Percentiles rank a stretch among this genome's conserved stretches.
phyloP scores from a whole-genome alignment of 2,888 invertebrate species.

The Acanthoscelides obtectus region DNA sequence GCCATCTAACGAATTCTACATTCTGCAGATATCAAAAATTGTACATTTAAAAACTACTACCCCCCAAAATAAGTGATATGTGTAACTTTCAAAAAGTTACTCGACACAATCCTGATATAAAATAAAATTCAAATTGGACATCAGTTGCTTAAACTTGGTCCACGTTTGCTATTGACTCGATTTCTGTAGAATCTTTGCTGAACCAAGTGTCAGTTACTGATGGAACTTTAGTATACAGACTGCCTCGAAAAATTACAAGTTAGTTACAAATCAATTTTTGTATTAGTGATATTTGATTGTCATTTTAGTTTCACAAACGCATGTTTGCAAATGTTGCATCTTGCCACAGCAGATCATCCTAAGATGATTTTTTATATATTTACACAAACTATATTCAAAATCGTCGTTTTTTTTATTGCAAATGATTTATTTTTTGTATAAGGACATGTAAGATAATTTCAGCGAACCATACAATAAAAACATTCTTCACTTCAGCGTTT shows the following conservation, averaged over 20 bases:
- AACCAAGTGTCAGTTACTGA: neutral
- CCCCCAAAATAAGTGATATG: slow-evolving; percentile 32
- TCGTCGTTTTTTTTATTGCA: too few relatives aligned
- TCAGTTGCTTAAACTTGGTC: neutral
- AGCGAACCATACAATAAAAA: too few relatives aligned
- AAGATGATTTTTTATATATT: too few relatives aligned
- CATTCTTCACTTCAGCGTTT: too few relatives aligned
- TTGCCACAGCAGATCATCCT: too few relatives aligned
- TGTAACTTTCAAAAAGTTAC: slow-evolving; percentile 22
- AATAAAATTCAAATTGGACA: neutral
- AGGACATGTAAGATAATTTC: too few relatives aligned
- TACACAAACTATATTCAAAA: too few relatives aligned
- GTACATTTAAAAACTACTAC: slow-evolving; percentile 9
- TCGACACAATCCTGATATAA: neutral
- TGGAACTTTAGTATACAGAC: neutral
- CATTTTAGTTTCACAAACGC: too few relatives aligned
- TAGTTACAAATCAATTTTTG: too few relatives aligned
- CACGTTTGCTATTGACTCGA: neutral
- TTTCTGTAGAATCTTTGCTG: neutral
- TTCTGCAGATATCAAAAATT: slow-evolving; percentile 9
- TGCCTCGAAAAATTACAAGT: neutral
- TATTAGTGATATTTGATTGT: too few relatives aligned
- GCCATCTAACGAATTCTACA: slow-evolving; percentile 22
- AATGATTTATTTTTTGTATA: too few relatives aligned
- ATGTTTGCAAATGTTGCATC: too few relatives aligned